Evolutionary conservation across 2,113 vertebrate genomes (phyloP).

Genomic region (Chamaetylas fuelleborni): DNA sequence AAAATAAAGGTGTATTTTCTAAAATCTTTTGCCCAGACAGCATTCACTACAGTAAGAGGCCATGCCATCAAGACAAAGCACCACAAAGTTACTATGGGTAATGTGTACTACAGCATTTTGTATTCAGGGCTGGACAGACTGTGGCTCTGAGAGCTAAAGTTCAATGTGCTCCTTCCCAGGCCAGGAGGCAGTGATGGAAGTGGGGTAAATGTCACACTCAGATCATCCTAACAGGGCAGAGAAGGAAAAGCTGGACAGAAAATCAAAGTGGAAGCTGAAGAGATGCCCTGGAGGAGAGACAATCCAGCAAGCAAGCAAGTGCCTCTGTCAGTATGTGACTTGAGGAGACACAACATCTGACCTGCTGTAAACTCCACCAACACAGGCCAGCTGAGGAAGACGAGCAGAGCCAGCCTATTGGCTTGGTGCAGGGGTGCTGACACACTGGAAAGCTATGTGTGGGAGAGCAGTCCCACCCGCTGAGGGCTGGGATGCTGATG

Average conservation of each 20-base stretch:
- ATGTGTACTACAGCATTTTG: not conserved
- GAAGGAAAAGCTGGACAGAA: not conserved
- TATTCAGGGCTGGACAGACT: not conserved
- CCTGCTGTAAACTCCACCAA: not conserved
- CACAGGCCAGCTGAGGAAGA: not conserved
- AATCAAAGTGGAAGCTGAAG: slow-evolving; percentile 40
- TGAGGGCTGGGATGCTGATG: slow-evolving; percentile 57
- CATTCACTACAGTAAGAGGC: not conserved
- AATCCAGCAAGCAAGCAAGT: slow-evolving; percentile 13
- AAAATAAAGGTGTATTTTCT: not conserved
- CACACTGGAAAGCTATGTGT: slow-evolving; percentile 61
- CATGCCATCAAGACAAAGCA: not conserved
- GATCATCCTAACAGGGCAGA: not conserved
- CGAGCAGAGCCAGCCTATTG: not conserved
- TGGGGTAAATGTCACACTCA: not conserved
- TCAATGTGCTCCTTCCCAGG: not conserved
- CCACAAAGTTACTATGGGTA: not conserved
- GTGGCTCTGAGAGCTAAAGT: not conserved
- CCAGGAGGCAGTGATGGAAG: not conserved
- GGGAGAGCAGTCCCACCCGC: slow-evolving; percentile 61
- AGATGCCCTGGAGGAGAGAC: not conserved
- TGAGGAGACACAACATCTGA: slow-evolving; percentile 13
- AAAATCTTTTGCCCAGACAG: not conserved
- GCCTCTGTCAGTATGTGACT: slow-evolving; percentile 26
- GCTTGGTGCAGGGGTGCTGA: slow-evolving; percentile 44